Conservation (phyloP, 2,797 vertebrate species). For the Coccyzus lansbergi region DNA sequence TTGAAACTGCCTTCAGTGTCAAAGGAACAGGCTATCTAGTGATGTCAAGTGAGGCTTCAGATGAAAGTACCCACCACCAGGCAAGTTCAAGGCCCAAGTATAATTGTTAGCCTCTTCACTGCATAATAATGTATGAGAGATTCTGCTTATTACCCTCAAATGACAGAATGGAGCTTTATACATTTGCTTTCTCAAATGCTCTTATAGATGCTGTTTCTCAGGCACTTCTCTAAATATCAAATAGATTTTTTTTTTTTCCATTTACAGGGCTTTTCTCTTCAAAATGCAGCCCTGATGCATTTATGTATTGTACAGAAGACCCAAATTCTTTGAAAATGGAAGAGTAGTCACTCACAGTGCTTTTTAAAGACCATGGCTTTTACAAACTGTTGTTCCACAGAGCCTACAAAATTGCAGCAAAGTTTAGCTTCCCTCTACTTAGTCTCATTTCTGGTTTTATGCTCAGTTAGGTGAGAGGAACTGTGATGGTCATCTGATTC, state of each 20-base stretch:
- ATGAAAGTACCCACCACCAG: background rate
- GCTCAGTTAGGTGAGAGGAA: background rate
- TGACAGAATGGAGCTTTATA: background rate
- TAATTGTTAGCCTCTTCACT: background rate
- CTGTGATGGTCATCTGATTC: background rate
- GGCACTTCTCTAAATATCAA: background rate
- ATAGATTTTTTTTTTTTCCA: background rate
- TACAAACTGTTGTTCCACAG: background rate
- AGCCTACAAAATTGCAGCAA: background rate
- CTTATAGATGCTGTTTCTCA: background rate
- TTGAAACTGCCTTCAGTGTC: background rate
- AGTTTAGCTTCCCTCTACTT: background rate
- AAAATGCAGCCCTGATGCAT: background rate
- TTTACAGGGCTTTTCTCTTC: background rate
- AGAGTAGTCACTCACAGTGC: background rate
- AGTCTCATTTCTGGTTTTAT: background rate
- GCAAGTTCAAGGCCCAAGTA: background rate
- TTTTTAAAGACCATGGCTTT: background rate
- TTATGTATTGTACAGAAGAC: background rate
- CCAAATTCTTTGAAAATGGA: background rate
- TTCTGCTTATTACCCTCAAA: background rate
- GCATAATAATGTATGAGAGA: background rate
- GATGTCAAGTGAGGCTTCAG: background rate
- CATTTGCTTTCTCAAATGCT: background rate
- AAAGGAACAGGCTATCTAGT: background rate